phyloP scores from a whole-genome alignment of 2,113 vertebrate genomes.

The Ictalurus furcatus region DNA sequence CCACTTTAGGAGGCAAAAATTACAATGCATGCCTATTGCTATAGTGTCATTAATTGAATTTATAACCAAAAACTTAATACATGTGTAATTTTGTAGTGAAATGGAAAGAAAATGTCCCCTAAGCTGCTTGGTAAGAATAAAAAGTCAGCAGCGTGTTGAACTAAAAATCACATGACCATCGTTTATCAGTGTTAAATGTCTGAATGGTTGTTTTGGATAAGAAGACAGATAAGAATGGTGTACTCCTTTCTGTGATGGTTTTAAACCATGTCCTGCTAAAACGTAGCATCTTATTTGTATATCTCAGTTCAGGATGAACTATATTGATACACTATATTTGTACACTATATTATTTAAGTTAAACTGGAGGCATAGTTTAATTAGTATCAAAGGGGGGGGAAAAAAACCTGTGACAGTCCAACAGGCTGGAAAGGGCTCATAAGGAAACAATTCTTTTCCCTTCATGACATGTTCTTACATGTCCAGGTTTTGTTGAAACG shows the following conservation, averaged over 20 bases:
- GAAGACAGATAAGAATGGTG: neutral
- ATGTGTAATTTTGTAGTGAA: neutral
- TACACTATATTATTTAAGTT: neutral
- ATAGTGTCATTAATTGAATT: neutral
- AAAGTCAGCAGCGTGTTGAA: neutral
- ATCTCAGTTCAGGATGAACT: neutral
- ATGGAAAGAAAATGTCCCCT: neutral
- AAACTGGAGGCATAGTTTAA: neutral
- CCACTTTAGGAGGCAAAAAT: neutral
- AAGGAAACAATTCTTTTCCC: conserved; percentile 3
- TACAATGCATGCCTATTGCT: neutral
- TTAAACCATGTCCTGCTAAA: neutral
- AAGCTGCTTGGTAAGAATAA: neutral
- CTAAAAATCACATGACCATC: neutral
- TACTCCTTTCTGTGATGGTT: neutral
- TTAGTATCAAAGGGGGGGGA: neutral
- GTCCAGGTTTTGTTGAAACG: neutral
- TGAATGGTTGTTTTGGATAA: neutral
- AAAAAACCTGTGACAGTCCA: neutral
- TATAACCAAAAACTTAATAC: neutral
- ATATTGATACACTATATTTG: too few relatives aligned
- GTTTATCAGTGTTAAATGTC: neutral
- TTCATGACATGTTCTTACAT: conserved; percentile 15
- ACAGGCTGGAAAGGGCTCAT: neutral
- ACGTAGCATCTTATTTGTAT: neutral